Evolutionary conservation across 1,140 invertebrate genomes (phyloP).

Genomic region (Drosophila pallidifrons): DNA sequence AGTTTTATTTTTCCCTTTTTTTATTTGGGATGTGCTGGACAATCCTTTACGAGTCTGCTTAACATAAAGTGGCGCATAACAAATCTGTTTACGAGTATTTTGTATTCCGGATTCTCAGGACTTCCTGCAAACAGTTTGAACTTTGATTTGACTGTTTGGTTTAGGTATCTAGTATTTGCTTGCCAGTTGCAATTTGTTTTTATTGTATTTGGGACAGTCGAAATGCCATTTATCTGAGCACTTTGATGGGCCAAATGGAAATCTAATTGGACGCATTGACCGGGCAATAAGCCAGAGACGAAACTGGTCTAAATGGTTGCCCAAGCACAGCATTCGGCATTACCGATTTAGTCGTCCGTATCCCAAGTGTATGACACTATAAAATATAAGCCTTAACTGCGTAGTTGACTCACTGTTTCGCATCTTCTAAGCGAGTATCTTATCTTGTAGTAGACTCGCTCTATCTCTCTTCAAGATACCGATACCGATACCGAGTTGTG

Average conservation of each 20-base stretch:
- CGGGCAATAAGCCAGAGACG: slow-evolving; percentile 44
- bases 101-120: slow-evolving; percentile 66
- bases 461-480: no score
- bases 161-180: slow-evolving; percentile 27
- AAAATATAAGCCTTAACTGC: slow-evolving; percentile 22
- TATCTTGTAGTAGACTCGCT: no score
- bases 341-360: background rate
- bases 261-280: slow-evolving; percentile 76
- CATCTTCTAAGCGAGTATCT: no score
- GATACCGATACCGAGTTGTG: no score
- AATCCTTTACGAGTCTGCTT: slow-evolving; percentile 47
- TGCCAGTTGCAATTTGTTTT: slow-evolving; percentile 70
- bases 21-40: slow-evolving; percentile 16
- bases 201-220: slow-evolving; percentile 55
- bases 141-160: slow-evolving; percentile 51
- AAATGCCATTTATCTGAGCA: slow-evolving; percentile 60
- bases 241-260: slow-evolving; percentile 78
- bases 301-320: slow-evolving; percentile 57
- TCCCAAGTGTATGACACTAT: background rate
- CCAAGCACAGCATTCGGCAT: slow-evolving; percentile 17
- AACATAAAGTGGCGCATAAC: slow-evolving; percentile 82
- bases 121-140: slow-evolving; percentile 51
- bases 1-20: slow-evolving; percentile 43
- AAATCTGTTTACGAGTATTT: slow-evolving; percentile 77
- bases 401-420: slow-evolving; percentile 1